A percentile compares a stretch with the other conserved stretches of the same genome.
These are phyloP conservation scores for Campoletis sonorensis DNA, from an alignment of 1,140 invertebrate genomes.

Conservation along the genomic window DNA sequence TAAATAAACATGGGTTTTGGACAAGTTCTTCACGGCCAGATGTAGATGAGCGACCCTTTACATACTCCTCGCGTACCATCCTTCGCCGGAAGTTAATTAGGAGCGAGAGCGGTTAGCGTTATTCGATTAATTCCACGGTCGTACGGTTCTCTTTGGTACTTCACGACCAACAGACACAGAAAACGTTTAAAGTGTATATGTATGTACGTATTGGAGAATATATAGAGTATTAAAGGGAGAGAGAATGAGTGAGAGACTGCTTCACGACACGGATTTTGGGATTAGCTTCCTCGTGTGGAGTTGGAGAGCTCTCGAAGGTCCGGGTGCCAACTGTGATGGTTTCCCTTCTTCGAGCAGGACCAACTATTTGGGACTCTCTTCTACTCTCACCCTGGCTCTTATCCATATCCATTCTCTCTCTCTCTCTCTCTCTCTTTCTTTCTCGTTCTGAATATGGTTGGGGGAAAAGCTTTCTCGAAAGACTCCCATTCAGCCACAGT, in stretches of 20 bases:
- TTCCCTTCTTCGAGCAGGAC: conserved; percentile 56
- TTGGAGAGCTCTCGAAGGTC: conserved; percentile 48
- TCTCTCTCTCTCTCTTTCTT: not conserved
- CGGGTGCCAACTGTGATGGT: conserved; percentile 71
- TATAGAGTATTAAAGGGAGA: conserved; percentile 48
- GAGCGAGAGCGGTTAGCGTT: conserved; percentile 43
- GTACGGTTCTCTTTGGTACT: conserved; percentile 6
- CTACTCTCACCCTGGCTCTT: conserved; percentile 35
- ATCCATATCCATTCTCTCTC: conserved; percentile 27
- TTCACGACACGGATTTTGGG: conserved; percentile 63
- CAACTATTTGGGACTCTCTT: conserved; percentile 12
- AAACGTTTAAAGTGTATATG: not conserved
- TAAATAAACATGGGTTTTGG: not conserved
- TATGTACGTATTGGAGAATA: conserved; percentile 28
- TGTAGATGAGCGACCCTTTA: conserved; percentile 20
- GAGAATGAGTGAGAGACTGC: conserved; percentile 29
- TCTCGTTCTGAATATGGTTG: not conserved
- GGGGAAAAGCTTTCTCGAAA: conserved; percentile 50
- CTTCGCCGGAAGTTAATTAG: conserved; percentile 42
- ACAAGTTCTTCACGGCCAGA: conserved; percentile 25
- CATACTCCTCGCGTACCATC: not conserved
- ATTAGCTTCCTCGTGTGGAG: conserved; percentile 60
- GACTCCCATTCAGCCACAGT: conserved; percentile 64
- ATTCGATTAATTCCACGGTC: conserved; percentile 45
- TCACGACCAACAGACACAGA: conserved; percentile 8